Percentiles rank a stretch among this genome's conserved stretches.
Conservation (phyloP, 2,113 vertebrate species). For the Oreocharis arfaki region DNA sequence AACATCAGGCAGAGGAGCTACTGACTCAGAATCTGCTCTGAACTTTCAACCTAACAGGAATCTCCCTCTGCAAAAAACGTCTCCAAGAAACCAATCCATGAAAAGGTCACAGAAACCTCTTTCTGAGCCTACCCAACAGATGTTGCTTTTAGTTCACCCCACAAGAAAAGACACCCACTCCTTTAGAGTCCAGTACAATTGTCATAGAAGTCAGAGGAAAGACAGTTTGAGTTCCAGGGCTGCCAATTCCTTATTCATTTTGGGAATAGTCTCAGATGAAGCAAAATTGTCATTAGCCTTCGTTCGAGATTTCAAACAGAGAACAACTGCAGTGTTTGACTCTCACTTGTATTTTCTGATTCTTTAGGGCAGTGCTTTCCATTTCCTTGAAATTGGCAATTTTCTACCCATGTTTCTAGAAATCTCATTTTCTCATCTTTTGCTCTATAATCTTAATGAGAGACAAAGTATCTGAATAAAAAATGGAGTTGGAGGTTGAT, state of each 20-base stretch:
- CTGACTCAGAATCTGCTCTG: background rate
- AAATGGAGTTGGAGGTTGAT: background rate
- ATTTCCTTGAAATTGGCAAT: background rate
- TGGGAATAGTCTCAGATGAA: background rate
- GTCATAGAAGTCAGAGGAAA: background rate
- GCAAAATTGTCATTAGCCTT: background rate
- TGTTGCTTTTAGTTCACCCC: background rate
- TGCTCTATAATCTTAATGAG: background rate
- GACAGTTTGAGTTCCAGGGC: background rate
- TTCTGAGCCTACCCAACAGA: background rate
- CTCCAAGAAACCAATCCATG: background rate
- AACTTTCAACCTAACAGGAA: background rate
- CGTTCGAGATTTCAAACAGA: background rate
- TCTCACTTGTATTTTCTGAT: background rate
- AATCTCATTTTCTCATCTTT: background rate
- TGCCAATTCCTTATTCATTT: background rate
- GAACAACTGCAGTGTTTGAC: background rate
- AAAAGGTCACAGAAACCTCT: background rate
- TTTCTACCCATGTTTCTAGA: background rate
- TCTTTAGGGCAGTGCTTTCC: background rate
- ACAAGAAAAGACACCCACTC: background rate
- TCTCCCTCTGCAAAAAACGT: background rate
- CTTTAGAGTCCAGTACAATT: background rate
- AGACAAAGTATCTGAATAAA: background rate
- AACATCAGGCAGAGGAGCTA: constrained; percentile 16